A percentile compares a stretch with the other conserved stretches of the same genome.
phyloP scores from a whole-genome alignment of 1,140 invertebrate species.

The Sipha flava region DNA sequence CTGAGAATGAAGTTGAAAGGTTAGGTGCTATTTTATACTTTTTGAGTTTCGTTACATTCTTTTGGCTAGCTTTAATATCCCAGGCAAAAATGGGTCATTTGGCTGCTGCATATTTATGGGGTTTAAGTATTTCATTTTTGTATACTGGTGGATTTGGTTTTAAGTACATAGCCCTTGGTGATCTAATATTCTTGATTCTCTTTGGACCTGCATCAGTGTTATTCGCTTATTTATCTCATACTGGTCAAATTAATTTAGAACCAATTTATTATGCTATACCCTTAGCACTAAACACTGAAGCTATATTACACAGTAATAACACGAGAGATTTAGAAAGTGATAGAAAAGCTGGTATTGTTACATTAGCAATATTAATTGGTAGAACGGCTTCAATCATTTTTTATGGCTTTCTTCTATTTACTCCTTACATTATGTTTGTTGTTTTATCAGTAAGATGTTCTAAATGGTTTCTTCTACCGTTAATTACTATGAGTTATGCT shows the following conservation, averaged over 20 bases:
- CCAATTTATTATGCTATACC: constrained; percentile 89
- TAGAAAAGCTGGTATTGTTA: constrained; percentile 49
- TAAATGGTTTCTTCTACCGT: constrained; percentile 76
- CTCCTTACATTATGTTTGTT: constrained; percentile 81
- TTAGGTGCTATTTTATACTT: constrained; percentile 77
- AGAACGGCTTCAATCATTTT: constrained; percentile 81
- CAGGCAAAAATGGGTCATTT: constrained; percentile 88
- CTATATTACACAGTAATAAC: constrained; percentile 90
- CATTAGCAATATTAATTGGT: constrained; percentile 86
- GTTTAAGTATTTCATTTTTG: constrained; percentile 87
- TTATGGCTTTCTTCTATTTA: constrained; percentile 82
- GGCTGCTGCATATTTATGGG: constrained; percentile 88
- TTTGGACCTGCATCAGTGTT: constrained; percentile 92
- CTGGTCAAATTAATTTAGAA: constrained; percentile 72
- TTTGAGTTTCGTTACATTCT: constrained; percentile 79
- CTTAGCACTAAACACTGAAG: constrained; percentile 86
- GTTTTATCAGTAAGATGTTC: constrained; percentile 75
- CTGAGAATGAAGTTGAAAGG: constrained; percentile 71
- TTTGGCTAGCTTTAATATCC: constrained; percentile 66
- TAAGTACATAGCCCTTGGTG: constrained; percentile 56
- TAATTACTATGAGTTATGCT: constrained; percentile 75
- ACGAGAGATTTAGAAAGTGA: constrained; percentile 63
- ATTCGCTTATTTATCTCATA: constrained; percentile 86
- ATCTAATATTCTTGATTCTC: constrained; percentile 71
- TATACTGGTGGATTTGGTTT: constrained; percentile 58